These are phyloP conservation scores for Pristiophorus japonicus DNA, from an alignment of 2,113 vertebrate species.

Conservation along the genomic window DNA sequence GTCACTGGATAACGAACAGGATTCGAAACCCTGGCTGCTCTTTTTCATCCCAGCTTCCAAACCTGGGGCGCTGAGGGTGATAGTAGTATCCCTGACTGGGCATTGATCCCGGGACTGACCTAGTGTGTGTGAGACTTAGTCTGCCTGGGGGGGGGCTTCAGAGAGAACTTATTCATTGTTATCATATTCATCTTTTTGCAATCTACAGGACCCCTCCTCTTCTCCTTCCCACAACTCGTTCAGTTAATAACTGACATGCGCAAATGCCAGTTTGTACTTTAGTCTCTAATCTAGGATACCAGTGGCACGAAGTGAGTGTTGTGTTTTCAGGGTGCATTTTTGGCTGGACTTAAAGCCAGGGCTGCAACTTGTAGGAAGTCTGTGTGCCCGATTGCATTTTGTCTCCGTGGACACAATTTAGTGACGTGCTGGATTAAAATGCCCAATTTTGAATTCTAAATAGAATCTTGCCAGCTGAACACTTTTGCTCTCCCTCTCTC, in stretches of 20 bases:
- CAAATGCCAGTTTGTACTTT: neutral
- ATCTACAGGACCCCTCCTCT: neutral
- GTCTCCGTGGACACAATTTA: neutral
- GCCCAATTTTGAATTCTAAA: neutral
- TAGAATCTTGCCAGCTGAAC: neutral
- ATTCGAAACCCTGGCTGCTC: neutral
- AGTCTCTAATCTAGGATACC: neutral
- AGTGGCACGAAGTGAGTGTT: neutral
- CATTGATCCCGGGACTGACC: neutral
- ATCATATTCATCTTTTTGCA: too few species aligned
- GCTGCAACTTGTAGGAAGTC: neutral
- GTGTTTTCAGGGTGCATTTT: neutral
- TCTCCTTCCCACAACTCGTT: neutral
- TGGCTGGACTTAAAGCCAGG: neutral
- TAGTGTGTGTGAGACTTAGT: neutral
- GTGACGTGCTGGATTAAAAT: neutral
- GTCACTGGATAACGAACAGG: neutral
- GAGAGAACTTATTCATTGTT: neutral
- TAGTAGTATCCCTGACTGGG: neutral
- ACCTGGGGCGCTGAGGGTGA: neutral
- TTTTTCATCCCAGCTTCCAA: neutral
- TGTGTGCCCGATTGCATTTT: neutral
- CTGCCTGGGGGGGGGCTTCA: neutral
- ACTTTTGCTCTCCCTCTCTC: too few species aligned
- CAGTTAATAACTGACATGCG: neutral